Percentiles rank a stretch among this genome's conserved stretches.
These are phyloP conservation scores for Acomys russatus DNA, from an alignment of 2,797 vertebrate species.

Conservation along the genomic window DNA sequence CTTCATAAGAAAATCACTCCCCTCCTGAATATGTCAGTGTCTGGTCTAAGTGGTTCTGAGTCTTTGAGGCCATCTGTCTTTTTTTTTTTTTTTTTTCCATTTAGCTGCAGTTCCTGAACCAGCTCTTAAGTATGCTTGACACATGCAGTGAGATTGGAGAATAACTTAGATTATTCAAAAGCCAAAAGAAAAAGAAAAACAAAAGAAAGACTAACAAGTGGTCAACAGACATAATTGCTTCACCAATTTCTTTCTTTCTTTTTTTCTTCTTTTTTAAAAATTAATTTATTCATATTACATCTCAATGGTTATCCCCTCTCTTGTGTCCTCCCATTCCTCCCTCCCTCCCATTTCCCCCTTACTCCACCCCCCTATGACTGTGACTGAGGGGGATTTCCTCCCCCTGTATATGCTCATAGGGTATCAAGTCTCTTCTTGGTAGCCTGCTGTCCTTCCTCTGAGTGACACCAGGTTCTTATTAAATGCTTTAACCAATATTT, in stretches of 20 bases:
- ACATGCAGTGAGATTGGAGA: background rate
- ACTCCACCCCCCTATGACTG: no score
- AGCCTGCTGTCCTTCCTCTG: no score
- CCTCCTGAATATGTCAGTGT: background rate
- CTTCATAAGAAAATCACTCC: background rate
- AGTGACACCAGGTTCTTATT: no score
- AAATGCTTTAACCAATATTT: background rate
- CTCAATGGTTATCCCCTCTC: no score
- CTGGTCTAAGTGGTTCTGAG: constrained; percentile 18
- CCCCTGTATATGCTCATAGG: no score
- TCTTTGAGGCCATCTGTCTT: background rate
- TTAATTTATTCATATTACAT: no score
- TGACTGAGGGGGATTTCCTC: no score
- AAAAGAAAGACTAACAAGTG: background rate
- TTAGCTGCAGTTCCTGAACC: background rate
- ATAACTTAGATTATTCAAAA: constrained; percentile 28
- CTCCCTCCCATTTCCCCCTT: no score
- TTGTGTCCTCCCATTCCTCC: no score
- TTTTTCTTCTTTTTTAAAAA: no score
- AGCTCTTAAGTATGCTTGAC: background rate
- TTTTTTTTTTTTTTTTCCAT: no score
- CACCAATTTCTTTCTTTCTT: constrained; percentile 20
- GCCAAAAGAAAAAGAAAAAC: background rate
- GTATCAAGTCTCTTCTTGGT: no score
- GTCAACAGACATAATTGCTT: background rate